Percentiles rank a stretch among this genome's conserved stretches.
Evolutionary conservation across 2,888 invertebrate genomes (phyloP).

Genomic region (Dyspetes luteomarginatus): DNA sequence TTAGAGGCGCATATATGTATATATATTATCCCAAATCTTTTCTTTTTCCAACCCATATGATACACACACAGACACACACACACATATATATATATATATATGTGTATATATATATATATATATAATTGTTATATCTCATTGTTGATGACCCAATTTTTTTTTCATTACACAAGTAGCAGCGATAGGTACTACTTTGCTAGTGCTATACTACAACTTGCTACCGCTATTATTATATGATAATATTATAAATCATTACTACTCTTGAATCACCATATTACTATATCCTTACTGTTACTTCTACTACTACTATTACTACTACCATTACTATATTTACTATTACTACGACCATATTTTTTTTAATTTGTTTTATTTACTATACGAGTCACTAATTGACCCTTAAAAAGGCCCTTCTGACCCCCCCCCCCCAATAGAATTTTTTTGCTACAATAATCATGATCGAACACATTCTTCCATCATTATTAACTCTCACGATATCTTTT

Average conservation of each 20-base stretch:
- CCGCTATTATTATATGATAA: slow-evolving; percentile 56
- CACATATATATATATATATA: slow-evolving; percentile 19
- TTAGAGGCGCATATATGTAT: slow-evolving; percentile 71
- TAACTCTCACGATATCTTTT: slow-evolving; percentile 45
- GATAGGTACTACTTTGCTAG: slow-evolving; percentile 69
- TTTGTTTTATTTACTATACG: slow-evolving; percentile 12
- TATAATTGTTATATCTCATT: slow-evolving; percentile 53
- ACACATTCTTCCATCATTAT: slow-evolving; percentile 51
- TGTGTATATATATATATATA: slow-evolving; percentile 12
- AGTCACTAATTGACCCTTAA: slow-evolving; percentile 2
- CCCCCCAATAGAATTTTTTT: slow-evolving; percentile 22
- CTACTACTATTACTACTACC: slow-evolving; percentile 70
- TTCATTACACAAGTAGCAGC: slow-evolving; percentile 70
- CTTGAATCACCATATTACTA: slow-evolving; percentile 67
- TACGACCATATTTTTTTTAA: slow-evolving; percentile 43
- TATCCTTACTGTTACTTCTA: slow-evolving; percentile 58
- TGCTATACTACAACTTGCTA: slow-evolving; percentile 63
- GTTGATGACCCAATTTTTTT: slow-evolving; percentile 64
- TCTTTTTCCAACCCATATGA: slow-evolving; percentile 23
- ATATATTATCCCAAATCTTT: slow-evolving; percentile 43
- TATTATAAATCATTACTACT: slow-evolving; percentile 41
- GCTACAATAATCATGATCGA: slow-evolving; percentile 25
- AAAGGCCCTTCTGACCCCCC: slow-evolving; percentile 21
- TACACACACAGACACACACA: slow-evolving; percentile 18
- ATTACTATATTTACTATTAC: slow-evolving; percentile 63